Percentiles rank a stretch among this genome's conserved stretches.
These are phyloP conservation scores for Enteromius trimaculatus DNA, from an alignment of 2,797 vertebrate species.

Conservation along the genomic window DNA sequence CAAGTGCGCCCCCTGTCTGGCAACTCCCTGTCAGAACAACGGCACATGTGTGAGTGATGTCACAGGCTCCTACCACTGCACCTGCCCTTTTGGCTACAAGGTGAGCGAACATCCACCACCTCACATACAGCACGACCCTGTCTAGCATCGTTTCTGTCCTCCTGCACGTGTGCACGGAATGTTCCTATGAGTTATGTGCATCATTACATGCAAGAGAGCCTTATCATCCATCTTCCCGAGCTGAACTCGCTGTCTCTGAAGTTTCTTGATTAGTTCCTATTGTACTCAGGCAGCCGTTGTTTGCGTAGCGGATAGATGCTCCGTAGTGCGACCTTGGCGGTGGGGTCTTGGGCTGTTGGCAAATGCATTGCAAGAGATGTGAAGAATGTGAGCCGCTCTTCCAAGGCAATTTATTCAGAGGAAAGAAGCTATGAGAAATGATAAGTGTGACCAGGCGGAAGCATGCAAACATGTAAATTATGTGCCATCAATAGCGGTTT, in stretches of 20 bases:
- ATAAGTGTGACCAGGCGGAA: neutral
- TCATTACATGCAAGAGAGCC: conserved; percentile 48
- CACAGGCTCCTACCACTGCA: conserved; percentile 86
- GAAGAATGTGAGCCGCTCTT: neutral
- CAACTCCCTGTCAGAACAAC: conserved; percentile 90
- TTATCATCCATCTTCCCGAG: conserved; percentile 55
- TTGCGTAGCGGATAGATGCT: conserved; percentile 6
- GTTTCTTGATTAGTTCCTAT: conserved; percentile 42
- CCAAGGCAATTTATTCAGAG: neutral
- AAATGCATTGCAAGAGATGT: conserved; percentile 2
- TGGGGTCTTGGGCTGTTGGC: neutral
- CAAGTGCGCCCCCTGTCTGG: conserved; percentile 94
- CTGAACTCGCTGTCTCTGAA: conserved; percentile 47
- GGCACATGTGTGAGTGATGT: conserved; percentile 88
- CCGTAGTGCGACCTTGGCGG: neutral
- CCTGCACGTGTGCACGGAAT: neutral
- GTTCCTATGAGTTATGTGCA: conserved; percentile 44
- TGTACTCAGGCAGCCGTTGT: conserved; percentile 26
- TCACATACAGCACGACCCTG: neutral
- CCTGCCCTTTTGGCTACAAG: conserved; percentile 94
- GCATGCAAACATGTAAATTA: neutral
- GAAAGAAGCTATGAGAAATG: neutral
- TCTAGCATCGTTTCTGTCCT: neutral
- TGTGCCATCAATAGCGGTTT: neutral
- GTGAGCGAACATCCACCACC: conserved; percentile 65